phyloP scores from a whole-genome alignment of 2,797 vertebrate genomes.

The Schizopygopsis pylzovi region DNA sequence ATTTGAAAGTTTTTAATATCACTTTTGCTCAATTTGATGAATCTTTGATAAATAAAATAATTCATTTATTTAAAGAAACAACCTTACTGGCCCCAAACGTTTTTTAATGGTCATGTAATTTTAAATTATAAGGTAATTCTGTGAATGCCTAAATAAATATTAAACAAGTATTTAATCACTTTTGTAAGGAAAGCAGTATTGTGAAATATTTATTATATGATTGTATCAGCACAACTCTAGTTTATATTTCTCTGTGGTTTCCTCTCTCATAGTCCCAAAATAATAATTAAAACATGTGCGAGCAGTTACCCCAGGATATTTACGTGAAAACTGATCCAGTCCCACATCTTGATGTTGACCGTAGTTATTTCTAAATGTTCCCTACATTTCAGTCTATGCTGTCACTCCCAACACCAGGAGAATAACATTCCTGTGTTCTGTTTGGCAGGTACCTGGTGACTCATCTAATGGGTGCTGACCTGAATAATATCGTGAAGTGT shows the following conservation, averaged over 20 bases:
- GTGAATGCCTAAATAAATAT: neutral
- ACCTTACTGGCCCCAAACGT: neutral
- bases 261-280: neutral
- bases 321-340: neutral
- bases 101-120: neutral
- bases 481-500: slow-evolving; percentile 99
- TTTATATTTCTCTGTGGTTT: neutral
- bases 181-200: neutral
- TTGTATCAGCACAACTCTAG: neutral
- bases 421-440: slow-evolving; percentile 53
- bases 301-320: slow-evolving; percentile 19
- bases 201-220: neutral
- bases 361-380: slow-evolving; percentile 11
- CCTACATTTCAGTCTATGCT: neutral
- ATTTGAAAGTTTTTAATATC: neutral
- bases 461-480: slow-evolving; percentile 98
- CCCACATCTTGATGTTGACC: neutral
- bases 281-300: neutral
- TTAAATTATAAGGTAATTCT: neutral
- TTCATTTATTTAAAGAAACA: neutral
- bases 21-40: neutral
- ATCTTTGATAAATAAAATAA: neutral
- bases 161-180: neutral
- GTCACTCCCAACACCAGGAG: neutral
- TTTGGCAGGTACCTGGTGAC: slow-evolving; percentile 92